Percentiles rank a stretch among this genome's conserved stretches.
These are phyloP conservation scores for Keiferia lycopersicella DNA, from an alignment of 2,888 invertebrate genomes.

Conservation along the genomic window DNA sequence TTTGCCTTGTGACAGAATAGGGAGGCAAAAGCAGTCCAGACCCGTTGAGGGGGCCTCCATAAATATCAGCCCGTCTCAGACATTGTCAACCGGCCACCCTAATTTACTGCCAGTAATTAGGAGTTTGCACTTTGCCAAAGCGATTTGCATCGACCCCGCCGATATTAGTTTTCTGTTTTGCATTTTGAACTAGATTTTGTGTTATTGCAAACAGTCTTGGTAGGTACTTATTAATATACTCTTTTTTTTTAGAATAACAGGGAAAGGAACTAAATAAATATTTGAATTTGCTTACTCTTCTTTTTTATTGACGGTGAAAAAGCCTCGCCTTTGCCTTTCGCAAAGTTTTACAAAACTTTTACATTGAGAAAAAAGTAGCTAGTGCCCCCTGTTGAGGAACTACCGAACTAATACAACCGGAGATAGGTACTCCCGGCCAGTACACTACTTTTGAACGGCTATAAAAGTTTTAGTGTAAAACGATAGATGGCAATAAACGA, in stretches of 20 bases:
- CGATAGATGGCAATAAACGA: neutral
- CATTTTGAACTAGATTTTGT: neutral
- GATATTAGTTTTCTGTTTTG: conserved; percentile 35
- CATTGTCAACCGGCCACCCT: conserved; percentile 80
- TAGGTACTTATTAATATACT: too few relatives aligned
- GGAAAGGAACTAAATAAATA: too few relatives aligned
- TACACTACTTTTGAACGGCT: neutral
- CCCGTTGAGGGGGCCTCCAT: conserved; percentile 57
- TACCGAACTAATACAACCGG: neutral
- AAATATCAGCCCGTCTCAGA: conserved; percentile 77
- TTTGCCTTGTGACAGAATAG: conserved; percentile 59
- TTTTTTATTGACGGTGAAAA: too few relatives aligned
- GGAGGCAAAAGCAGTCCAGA: conserved; percentile 54
- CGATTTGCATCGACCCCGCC: conserved; percentile 75
- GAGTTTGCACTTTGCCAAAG: conserved; percentile 81
- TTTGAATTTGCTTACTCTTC: too few relatives aligned
- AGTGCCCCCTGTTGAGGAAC: neutral
- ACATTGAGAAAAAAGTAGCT: neutral
- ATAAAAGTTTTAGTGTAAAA: neutral
- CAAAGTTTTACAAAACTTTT: neutral
- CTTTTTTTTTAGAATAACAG: too few relatives aligned
- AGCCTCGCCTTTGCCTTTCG: too few relatives aligned
- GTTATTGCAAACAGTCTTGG: neutral
- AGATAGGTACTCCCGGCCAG: too few relatives aligned
- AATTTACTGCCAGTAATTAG: conserved; percentile 80